These are phyloP conservation scores for Schrankia costaestrigalis DNA, from an alignment of 2,888 invertebrate genomes.

Conservation along the genomic window DNA sequence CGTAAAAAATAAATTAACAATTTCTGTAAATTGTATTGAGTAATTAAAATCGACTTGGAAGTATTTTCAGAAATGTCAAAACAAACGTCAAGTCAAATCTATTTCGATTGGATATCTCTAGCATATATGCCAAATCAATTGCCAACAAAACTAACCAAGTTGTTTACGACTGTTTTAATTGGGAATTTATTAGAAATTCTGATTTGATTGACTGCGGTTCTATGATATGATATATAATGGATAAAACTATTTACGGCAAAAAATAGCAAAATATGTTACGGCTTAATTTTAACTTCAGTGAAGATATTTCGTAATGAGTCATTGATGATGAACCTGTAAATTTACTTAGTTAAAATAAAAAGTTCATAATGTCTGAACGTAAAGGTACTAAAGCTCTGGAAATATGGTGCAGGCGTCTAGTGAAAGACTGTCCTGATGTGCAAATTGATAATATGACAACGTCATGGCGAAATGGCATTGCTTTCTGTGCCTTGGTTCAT, in stretches of 20 bases:
- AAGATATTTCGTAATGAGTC: constrained; percentile 32
- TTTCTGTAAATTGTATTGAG: too few species aligned
- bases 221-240: constrained; percentile 10
- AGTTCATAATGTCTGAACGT: constrained; percentile 85
- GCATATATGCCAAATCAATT: constrained; percentile 28
- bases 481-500: constrained; percentile 97
- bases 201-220: constrained; percentile 12
- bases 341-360: constrained; percentile 17
- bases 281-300: constrained; percentile 17
- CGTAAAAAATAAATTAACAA: too few species aligned
- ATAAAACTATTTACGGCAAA: constrained; percentile 7
- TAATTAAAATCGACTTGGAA: too few species aligned
- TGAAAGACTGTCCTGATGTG: constrained; percentile 94
- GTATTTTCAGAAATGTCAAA: too few species aligned
- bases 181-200: constrained; percentile 18
- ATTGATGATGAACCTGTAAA: constrained; percentile 26
- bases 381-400: constrained; percentile 95
- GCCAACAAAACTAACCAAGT: constrained; percentile 41
- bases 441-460: constrained; percentile 96
- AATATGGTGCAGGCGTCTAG: constrained; percentile 94
- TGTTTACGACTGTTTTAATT: constrained; percentile 20
- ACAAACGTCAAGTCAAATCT: too few species aligned
- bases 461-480: constrained; percentile 96
- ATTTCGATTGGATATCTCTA: constrained; percentile 9
- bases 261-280: constrained; percentile 8